Evolutionary conservation across 2,888 invertebrate genomes (phyloP).

Genomic region (Cerastis rubricosa): DNA sequence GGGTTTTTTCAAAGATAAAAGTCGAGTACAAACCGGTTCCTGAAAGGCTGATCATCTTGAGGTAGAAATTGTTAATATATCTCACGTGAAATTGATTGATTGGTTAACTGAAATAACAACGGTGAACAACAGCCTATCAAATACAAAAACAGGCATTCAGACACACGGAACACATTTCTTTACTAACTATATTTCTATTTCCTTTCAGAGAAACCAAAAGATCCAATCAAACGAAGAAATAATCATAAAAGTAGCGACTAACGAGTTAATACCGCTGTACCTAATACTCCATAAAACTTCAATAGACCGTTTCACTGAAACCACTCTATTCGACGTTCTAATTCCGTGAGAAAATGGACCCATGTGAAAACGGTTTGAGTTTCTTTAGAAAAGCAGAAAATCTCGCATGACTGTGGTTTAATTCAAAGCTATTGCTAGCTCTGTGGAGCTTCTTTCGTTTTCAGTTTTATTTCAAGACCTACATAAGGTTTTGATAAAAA

Average conservation of each 20-base stretch:
- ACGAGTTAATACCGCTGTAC: constrained; percentile 28
- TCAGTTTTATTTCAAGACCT: constrained; percentile 10
- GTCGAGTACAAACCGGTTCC: not conserved
- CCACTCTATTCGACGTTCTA: constrained; percentile 21
- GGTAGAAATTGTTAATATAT: not conserved
- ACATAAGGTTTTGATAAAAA: not conserved
- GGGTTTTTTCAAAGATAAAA: not conserved
- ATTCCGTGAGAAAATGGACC: constrained; percentile 26
- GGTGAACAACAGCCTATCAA: not conserved
- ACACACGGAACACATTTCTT: not conserved
- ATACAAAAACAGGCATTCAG: not conserved
- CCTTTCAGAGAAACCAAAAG: not conserved
- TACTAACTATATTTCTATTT: not conserved
- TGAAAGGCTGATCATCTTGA: not conserved
- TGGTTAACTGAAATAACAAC: not conserved
- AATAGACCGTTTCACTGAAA: constrained; percentile 26
- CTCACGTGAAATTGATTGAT: not conserved
- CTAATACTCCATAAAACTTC: constrained; percentile 20
- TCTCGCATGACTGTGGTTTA: not conserved
- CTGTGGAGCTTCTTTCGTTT: not conserved
- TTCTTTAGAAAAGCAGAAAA: constrained; percentile 35
- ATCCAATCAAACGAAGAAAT: constrained; percentile 27
- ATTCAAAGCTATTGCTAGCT: constrained; percentile 22
- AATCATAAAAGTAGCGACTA: constrained; percentile 20
- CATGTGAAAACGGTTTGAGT: constrained; percentile 1